phyloP scores from a whole-genome alignment of 2,797 vertebrate species.

The Dallia pectoralis region DNA sequence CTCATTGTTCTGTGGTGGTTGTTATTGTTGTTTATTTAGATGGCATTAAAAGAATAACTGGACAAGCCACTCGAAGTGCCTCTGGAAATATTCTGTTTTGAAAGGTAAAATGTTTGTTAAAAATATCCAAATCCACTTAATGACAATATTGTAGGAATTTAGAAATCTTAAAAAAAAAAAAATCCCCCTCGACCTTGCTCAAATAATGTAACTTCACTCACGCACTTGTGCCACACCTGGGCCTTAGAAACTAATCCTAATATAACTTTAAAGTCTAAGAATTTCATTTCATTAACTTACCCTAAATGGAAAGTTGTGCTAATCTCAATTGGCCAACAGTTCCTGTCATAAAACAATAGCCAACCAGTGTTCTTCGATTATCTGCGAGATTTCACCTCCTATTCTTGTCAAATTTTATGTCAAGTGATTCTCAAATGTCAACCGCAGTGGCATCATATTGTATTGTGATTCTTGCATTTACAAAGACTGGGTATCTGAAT shows the following conservation, averaged over 20 bases:
- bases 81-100: slow-evolving; percentile 8
- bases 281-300: not conserved
- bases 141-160: not conserved
- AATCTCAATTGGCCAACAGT: not conserved
- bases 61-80: slow-evolving; percentile 7
- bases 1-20: slow-evolving; percentile 11
- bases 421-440: slow-evolving; percentile 48
- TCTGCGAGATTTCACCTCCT: not conserved
- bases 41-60: slow-evolving; percentile 8
- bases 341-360: not conserved
- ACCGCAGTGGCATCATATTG: slow-evolving; percentile 14
- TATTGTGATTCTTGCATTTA: slow-evolving; percentile 9
- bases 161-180: not conserved
- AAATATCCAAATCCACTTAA: not conserved
- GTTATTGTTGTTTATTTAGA: slow-evolving; percentile 4
- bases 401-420: slow-evolving; percentile 19
- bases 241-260: not conserved
- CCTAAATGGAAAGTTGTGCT: not conserved
- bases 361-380: not conserved
- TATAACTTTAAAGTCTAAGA: not conserved
- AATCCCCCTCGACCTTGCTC: not conserved
- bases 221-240: not conserved
- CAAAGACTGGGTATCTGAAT: not conserved
- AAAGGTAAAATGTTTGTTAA: not conserved
- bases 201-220: not conserved